phyloP scores from a whole-genome alignment of 2,888 invertebrate species.

The Xanthia icteritia region DNA sequence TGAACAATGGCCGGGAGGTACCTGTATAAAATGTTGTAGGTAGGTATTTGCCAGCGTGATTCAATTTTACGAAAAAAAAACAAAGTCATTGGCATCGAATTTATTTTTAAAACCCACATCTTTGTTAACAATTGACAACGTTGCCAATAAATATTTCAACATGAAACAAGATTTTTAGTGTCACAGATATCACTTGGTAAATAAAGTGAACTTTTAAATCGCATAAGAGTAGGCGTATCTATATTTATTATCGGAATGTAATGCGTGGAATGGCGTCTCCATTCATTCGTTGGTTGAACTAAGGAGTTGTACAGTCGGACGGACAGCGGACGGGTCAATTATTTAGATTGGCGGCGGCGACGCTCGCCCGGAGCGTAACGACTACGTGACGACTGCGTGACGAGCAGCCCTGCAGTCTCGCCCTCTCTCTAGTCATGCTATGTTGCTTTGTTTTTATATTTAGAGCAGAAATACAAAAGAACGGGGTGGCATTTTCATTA shows the following conservation, averaged over 20 bases:
- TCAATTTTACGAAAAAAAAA: constrained; percentile 13
- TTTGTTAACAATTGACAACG: constrained; percentile 47
- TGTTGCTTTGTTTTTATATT: constrained; percentile 66
- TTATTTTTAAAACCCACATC: constrained; percentile 31
- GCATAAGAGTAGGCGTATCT: constrained; percentile 46
- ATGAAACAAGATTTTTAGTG: constrained; percentile 37
- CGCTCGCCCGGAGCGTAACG: constrained; percentile 74
- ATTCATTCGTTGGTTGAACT: constrained; percentile 70
- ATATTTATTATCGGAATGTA: constrained; percentile 45
- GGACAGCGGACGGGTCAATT: constrained; percentile 88
- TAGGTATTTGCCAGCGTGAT: constrained; percentile 9
- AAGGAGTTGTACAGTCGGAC: constrained; percentile 84
- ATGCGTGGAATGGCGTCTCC: constrained; percentile 69
- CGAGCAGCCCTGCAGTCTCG: constrained; percentile 62
- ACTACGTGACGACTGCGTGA: constrained; percentile 78
- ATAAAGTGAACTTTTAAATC: constrained; percentile 53
- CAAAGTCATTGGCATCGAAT: constrained; percentile 11
- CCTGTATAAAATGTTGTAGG: constrained; percentile 41
- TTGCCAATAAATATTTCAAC: constrained; percentile 50
- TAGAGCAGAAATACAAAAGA: constrained; percentile 62
- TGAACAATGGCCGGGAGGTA: constrained; percentile 43
- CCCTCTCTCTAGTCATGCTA: constrained; percentile 59
- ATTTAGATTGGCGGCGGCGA: constrained; percentile 90
- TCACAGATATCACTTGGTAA: constrained; percentile 33
- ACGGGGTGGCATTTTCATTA: constrained; percentile 66